Base-by-base conservation (phyloP, 1,140 invertebrate genomes). In the Papilio xuthus region DNA sequence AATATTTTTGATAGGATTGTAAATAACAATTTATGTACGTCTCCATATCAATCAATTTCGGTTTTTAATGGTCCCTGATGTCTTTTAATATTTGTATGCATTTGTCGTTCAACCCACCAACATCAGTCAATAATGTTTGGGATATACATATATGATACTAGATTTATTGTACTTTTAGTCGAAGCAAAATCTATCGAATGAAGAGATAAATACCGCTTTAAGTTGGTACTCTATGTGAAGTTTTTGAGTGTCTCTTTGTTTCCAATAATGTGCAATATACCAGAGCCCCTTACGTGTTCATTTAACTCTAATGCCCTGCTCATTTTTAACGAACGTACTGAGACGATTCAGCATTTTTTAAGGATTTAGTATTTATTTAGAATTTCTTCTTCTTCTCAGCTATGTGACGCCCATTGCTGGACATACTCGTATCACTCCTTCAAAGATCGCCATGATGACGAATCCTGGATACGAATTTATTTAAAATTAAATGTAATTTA, bases 221-320 rank as follows among this genome's bases (percentile, higher is more conserved):
- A 73, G 71, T 73, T 73, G 20, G 23, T 73, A 73, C 28, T 50
- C 44, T 28, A 15, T 10, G 71, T 26, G 41, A 47, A 47, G 44
- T 44, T 50, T 23, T 83, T 70, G 75, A 71, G 76, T 60, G 82
- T 85, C 81, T 53, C 81, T 82, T 44, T 83, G 80, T 87, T 85
- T 81, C 82, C 81, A 80, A 83, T 85, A 83, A 81, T 82, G 78
- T 73, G 70, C 84, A 80, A 85, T 85, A 82, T 83, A 85, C 69
- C 79, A 41, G 50, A 15, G 32, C 47, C 8, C 20, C 37, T 78
- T 53, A 67, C 42, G 75, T n/a, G n/a, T n/a, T n/a, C n/a, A n/a
- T n/a, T n/a, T n/a, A n/a, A n/a, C n/a, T n/a, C n/a, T n/a, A n/a
- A n/a, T n/a, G n/a, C n/a, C n/a, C n/a, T n/a, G n/a, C n/a, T n/a